These are phyloP conservation scores for Gymnopithys bicolor DNA, from an alignment of 2,797 vertebrate species.

Conservation along the genomic window DNA sequence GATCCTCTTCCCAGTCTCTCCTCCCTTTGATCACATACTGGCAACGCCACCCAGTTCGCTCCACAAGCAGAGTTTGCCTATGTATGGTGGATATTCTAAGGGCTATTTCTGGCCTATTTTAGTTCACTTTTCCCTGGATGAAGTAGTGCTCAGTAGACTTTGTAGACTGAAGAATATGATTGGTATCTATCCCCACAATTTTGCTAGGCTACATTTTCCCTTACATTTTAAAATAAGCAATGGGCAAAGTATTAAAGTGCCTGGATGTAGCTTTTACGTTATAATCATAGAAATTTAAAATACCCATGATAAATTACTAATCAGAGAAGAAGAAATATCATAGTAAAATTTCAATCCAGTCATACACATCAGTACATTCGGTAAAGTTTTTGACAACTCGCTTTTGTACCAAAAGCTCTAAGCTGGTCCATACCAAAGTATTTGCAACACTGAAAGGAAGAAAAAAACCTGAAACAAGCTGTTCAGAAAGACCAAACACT, in stretches of 20 bases:
- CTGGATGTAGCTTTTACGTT: background rate
- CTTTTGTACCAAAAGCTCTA: background rate
- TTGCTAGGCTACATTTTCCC: background rate
- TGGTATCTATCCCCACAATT: background rate
- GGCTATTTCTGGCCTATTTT: background rate
- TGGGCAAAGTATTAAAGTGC: background rate
- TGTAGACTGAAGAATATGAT: background rate
- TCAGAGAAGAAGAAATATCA: background rate
- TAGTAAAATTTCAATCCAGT: background rate
- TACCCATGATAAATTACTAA: background rate
- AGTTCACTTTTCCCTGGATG: background rate
- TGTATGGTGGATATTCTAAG: background rate
- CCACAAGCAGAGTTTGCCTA: background rate
- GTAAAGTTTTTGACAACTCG: background rate
- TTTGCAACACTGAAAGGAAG: background rate
- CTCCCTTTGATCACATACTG: background rate
- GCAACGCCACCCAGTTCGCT: background rate
- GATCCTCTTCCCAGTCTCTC: background rate
- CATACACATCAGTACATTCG: background rate
- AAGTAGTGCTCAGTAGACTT: background rate
- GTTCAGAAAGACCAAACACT: background rate
- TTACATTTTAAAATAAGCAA: background rate
- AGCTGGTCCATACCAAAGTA: background rate
- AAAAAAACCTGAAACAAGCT: background rate
- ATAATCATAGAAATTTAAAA: background rate